Evolutionary conservation across 1,140 invertebrate species (phyloP).

Genomic region (Himalopsyche phryganea): DNA sequence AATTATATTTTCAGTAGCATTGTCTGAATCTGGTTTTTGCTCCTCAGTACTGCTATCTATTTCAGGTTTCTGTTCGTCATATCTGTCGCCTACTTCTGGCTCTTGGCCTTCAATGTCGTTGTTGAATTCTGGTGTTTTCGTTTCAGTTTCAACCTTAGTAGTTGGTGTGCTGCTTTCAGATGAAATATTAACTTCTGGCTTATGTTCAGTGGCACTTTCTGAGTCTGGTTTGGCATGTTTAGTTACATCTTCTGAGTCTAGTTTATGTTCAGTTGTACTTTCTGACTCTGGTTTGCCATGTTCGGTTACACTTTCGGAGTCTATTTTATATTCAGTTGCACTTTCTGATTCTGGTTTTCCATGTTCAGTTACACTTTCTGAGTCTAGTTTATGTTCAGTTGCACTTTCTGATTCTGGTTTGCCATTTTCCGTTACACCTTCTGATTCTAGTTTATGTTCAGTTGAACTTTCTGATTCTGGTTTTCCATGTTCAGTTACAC

Average conservation of each 20-base stretch:
- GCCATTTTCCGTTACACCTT: neutral
- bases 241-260: neutral
- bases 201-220: too few species aligned
- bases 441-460: neutral
- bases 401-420: neutral
- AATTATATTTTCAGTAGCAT: slow-evolving; percentile 29
- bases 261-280: neutral
- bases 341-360: neutral
- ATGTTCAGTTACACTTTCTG: neutral
- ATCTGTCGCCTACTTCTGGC: slow-evolving; percentile 11
- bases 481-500: neutral
- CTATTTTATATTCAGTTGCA: neutral
- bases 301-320: neutral
- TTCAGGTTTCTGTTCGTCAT: neutral
- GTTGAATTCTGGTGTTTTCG: slow-evolving; percentile 6
- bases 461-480: neutral
- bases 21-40: slow-evolving; percentile 24
- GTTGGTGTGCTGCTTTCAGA: too few species aligned
- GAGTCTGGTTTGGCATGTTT: neutral
- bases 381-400: neutral
- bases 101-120: slow-evolving; percentile 8
- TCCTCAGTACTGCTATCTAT: slow-evolving; percentile 10
- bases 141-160: slow-evolving; percentile 19
- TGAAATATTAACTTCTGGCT: too few species aligned
- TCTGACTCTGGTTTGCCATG: neutral